Evolutionary conservation across 2,113 vertebrate genomes (phyloP).

Genomic region (Orthonyx spaldingii): DNA sequence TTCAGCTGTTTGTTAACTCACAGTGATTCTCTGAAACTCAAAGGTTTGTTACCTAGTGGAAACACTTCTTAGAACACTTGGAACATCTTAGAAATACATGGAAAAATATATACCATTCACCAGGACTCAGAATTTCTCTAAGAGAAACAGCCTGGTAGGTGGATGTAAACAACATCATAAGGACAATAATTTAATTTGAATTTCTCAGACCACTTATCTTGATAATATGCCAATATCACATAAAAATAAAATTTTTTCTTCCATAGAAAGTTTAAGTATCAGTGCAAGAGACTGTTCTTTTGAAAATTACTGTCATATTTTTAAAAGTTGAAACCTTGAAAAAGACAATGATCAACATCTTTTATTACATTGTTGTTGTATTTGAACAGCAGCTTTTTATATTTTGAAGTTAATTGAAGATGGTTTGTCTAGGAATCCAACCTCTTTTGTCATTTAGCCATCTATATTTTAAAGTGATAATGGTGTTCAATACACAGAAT

Average conservation of each 20-base stretch:
- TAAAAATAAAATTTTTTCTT: neutral
- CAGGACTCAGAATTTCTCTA: neutral
- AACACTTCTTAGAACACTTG: neutral
- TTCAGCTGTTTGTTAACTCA: neutral
- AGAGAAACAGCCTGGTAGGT: neutral
- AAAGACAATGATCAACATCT: neutral
- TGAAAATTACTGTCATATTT: neutral
- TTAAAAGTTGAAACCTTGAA: neutral
- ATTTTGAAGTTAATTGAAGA: neutral
- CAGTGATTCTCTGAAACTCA: neutral
- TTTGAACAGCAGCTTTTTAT: neutral
- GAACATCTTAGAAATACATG: neutral
- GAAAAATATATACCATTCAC: neutral
- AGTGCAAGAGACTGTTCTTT: neutral
- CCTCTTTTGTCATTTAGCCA: neutral
- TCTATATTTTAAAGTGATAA: neutral
- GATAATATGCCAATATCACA: neutral
- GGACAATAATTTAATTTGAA: neutral
- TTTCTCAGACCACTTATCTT: neutral
- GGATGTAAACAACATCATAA: neutral
- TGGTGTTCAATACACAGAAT: neutral
- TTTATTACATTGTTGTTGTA: neutral
- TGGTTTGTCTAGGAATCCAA: neutral
- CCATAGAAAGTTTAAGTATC: neutral
- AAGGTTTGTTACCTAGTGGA: neutral